Conservation (phyloP, 1,140 invertebrate species). For the Micrasema longulum region DNA sequence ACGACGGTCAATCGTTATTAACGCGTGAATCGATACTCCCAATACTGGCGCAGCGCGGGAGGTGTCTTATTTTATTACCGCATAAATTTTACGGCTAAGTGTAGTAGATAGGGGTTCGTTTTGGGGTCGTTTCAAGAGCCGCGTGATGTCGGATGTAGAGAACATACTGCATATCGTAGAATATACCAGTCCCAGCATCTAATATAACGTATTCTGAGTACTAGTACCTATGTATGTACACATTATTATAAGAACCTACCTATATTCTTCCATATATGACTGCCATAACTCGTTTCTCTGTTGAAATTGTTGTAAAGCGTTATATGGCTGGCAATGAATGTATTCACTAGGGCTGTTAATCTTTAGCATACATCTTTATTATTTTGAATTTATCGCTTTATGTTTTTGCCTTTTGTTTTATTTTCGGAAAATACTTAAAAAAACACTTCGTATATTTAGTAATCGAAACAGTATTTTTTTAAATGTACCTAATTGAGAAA, state of each 20-base stretch:
- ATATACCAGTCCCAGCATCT: background rate
- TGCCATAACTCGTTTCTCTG: constrained; percentile 3
- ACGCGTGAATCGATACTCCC: constrained; percentile 16
- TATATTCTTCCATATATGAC: background rate
- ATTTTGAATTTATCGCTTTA: background rate
- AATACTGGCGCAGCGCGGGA: background rate
- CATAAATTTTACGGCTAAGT: constrained; percentile 27
- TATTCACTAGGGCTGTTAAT: constrained; percentile 7
- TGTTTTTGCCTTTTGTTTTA: too few relatives aligned
- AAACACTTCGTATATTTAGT: too few relatives aligned
- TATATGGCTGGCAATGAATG: background rate
- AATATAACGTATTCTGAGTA: background rate
- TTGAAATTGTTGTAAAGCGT: background rate
- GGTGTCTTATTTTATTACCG: constrained; percentile 28
- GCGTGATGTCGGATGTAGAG: too few relatives aligned
- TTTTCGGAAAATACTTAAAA: too few relatives aligned
- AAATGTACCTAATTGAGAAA: too few relatives aligned
- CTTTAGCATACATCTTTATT: background rate
- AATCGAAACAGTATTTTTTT: too few relatives aligned
- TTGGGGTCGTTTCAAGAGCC: background rate
- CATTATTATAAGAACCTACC: too few relatives aligned
- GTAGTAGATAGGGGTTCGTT: constrained; percentile 3
- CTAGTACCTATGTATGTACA: too few relatives aligned
- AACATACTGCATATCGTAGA: background rate
- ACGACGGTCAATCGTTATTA: constrained; percentile 33